Evolutionary conservation across 53 echinoderm and acorn worm species (phyloP), one percentile per base, ranked within the genome.

Genomic region (Stichopus horrens): DNA sequence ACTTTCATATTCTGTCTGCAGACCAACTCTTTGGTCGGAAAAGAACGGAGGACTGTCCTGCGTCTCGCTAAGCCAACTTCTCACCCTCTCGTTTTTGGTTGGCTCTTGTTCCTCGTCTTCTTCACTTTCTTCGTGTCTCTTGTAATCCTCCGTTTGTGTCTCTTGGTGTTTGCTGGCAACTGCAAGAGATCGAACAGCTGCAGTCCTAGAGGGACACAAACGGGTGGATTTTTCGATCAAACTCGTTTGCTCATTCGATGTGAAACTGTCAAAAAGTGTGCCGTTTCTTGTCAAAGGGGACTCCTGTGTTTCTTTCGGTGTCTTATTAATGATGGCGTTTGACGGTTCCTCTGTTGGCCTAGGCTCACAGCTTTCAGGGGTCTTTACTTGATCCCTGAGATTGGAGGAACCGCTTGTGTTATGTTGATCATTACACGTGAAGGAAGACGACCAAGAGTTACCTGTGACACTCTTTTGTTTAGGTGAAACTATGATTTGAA

Each of bases 401-500:
- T 37, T 37, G 37, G 37, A 37, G 1, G 37, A 37, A 37, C 37
- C 37, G 37, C 37, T 37, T 37, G 37, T 37, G 37, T 37, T 37
- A 37, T 37, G 37, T 2, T 37, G 37, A 37, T 37, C 63, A 13
- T 63, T 16, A 63, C 63, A 63, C 5, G 63, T 63, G 16, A 63
- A 8, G 16, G 63, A 63, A 7, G 63, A 63, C 4, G 4, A 52
- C 55, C 9, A 14, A 56, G 7, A 53, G 16, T 4, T 5, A 9
- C 52, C 21, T 7, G 6, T 22, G 59, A 5, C 5, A 37, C 23
- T 57, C 22, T 11, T 18, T 67, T 59, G 52, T 67, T 85, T 68
- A 23, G 85, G 85, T 22, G 85, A 58, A 21, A 85, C 23, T 20
- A 67, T 85, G 57, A 85, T 66, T 67, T 85, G 66, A 20, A 85